Evolutionary conservation across 2,113 vertebrate genomes (phyloP).

Genomic region (Hippocampus abdominalis): DNA sequence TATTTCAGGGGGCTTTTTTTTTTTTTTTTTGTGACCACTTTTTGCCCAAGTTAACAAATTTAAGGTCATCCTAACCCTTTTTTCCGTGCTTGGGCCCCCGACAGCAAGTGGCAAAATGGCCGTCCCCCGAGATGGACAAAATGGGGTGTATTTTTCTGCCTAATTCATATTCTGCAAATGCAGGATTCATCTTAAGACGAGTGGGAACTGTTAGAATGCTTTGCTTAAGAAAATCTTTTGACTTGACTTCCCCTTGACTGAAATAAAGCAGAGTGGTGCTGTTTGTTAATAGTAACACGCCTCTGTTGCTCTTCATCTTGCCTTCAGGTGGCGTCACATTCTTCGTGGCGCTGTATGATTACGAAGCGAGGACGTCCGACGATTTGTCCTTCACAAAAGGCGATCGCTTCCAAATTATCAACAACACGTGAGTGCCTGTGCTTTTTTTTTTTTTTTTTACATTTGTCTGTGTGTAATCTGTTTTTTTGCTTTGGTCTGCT

Average conservation of each 20-base stretch:
- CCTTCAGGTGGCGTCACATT: slow-evolving; percentile 89
- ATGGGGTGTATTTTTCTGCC: too few species aligned
- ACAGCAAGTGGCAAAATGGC: too few species aligned
- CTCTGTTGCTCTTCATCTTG: not conserved
- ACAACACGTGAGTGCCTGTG: slow-evolving; percentile 90
- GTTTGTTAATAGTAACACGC: not conserved
- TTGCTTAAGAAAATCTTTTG: too few species aligned
- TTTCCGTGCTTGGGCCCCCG: too few species aligned
- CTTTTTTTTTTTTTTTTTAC: not conserved
- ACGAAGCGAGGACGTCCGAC: slow-evolving; percentile 95
- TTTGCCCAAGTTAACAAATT: too few species aligned
- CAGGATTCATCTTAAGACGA: too few species aligned
- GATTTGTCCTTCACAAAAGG: slow-evolving; percentile 98
- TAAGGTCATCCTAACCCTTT: too few species aligned
- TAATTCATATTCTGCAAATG: too few species aligned
- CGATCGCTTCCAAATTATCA: slow-evolving; percentile 98
- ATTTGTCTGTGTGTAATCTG: slow-evolving; percentile 43
- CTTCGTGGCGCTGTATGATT: slow-evolving; percentile 98
- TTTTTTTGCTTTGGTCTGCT: slow-evolving; percentile 49
- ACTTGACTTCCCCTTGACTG: not conserved
- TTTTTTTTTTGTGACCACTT: too few species aligned
- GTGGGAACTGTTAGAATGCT: too few species aligned
- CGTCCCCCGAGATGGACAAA: too few species aligned
- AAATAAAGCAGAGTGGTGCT: not conserved
- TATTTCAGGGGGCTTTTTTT: not conserved